Conservation (phyloP, 2,113 vertebrate genomes). For the Odocoileus virginianus region DNA sequence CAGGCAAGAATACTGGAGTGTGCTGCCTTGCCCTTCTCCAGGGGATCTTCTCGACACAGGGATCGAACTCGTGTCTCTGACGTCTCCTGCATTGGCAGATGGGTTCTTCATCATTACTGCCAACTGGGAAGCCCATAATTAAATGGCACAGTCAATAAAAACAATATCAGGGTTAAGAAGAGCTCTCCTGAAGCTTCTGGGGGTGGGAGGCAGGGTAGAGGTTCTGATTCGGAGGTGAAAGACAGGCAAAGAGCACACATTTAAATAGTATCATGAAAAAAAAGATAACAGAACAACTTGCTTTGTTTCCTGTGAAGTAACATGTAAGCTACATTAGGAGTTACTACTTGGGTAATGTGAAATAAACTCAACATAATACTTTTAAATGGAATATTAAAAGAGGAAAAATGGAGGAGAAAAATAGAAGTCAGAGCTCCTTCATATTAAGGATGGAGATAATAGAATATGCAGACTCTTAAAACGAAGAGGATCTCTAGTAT, state of each 20-base stretch:
- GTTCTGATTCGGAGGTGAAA: neutral
- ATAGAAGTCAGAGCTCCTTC: neutral
- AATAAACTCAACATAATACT: neutral
- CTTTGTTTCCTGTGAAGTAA: neutral
- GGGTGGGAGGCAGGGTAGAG: rapidly evolving
- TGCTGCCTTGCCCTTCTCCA: neutral
- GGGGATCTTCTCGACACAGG: neutral
- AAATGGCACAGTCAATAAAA: neutral
- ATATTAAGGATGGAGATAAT: neutral
- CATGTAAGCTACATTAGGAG: neutral
- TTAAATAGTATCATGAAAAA: neutral
- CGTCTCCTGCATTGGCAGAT: neutral
- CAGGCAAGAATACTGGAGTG: neutral
- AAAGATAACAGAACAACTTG: neutral
- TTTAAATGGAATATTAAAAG: neutral
- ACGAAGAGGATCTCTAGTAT: neutral
- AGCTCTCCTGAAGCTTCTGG: neutral
- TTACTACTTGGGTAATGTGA: neutral
- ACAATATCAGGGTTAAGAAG: neutral
- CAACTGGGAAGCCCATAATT: neutral
- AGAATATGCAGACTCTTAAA: neutral
- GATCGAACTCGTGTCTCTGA: neutral
- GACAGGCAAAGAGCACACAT: neutral
- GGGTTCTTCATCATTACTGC: neutral
- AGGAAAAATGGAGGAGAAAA: neutral